phyloP scores from a whole-genome alignment of 1,140 invertebrate species.

The Macrosteles quadrilineatus region DNA sequence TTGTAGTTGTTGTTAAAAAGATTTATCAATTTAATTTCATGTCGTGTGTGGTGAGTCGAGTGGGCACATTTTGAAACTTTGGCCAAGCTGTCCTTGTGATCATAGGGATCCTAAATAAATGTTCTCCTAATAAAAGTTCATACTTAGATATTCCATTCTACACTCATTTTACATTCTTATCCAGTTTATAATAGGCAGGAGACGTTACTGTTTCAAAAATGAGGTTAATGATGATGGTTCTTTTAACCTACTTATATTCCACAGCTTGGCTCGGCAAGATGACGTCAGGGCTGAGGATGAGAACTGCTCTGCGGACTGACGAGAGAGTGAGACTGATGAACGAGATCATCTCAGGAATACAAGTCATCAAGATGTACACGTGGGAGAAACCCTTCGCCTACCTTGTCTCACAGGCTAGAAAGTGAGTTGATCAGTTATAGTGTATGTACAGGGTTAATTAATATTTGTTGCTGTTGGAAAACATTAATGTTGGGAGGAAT shows the following conservation, averaged over 20 bases:
- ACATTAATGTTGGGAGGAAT: too few relatives aligned
- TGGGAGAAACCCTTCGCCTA: slow-evolving; percentile 80
- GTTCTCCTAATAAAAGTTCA: too few relatives aligned
- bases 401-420: slow-evolving; percentile 60
- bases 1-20: neutral
- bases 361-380: slow-evolving; percentile 91
- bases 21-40: too few relatives aligned
- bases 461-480: neutral
- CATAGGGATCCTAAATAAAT: too few relatives aligned
- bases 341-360: slow-evolving; percentile 87
- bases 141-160: too few relatives aligned
- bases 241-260: slow-evolving; percentile 17
- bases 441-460: neutral
- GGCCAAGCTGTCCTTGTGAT: too few relatives aligned
- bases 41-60: too few relatives aligned
- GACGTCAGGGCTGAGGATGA: slow-evolving; percentile 63
- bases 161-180: too few relatives aligned
- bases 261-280: slow-evolving; percentile 70
- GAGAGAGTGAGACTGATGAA: slow-evolving; percentile 85
- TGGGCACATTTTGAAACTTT: too few relatives aligned
- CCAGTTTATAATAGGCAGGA: too few relatives aligned
- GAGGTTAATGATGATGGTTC: too few relatives aligned
- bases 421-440: slow-evolving; percentile 45
- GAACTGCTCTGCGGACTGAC: slow-evolving; percentile 74
- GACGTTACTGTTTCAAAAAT: too few relatives aligned